phyloP scores from a whole-genome alignment of 2,888 invertebrate species.

The Chalcosyrphus nemorum region DNA sequence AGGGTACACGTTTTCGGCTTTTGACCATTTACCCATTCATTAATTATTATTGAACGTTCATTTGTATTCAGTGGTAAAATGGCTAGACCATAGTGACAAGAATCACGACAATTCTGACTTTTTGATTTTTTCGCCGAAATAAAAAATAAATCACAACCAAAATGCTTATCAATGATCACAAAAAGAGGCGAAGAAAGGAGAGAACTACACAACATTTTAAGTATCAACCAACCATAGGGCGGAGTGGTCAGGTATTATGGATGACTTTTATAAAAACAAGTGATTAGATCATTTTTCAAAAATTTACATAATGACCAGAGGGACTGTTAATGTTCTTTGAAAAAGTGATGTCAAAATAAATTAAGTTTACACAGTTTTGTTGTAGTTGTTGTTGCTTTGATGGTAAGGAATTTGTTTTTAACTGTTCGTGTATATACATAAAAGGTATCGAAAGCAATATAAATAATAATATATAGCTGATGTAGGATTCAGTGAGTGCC shows the following conservation, averaged over 20 bases:
- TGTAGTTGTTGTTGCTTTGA: background rate
- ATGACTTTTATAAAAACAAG: conserved; percentile 42
- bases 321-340: conserved; percentile 27
- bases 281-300: conserved; percentile 52
- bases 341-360: conserved; percentile 40
- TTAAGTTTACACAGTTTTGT: conserved; percentile 10
- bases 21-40: conserved; percentile 28
- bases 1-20: background rate
- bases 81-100: conserved; percentile 41
- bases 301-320: conserved; percentile 52
- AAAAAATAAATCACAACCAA: too few species aligned
- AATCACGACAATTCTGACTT: conserved; percentile 2
- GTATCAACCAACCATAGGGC: conserved; percentile 15
- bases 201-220: background rate
- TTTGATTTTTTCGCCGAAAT: too few species aligned
- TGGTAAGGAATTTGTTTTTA: background rate
- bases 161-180: conserved; percentile 22
- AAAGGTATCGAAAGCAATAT: background rate
- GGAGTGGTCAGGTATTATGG: conserved; percentile 11
- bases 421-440: background rate
- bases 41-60: conserved; percentile 19
- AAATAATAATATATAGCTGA: conserved; percentile 1
- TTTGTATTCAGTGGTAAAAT: conserved; percentile 37
- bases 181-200: background rate
- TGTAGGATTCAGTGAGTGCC: conserved; percentile 1